Conservation (phyloP, 2,888 invertebrate genomes). For the Frankliniella fusca region DNA sequence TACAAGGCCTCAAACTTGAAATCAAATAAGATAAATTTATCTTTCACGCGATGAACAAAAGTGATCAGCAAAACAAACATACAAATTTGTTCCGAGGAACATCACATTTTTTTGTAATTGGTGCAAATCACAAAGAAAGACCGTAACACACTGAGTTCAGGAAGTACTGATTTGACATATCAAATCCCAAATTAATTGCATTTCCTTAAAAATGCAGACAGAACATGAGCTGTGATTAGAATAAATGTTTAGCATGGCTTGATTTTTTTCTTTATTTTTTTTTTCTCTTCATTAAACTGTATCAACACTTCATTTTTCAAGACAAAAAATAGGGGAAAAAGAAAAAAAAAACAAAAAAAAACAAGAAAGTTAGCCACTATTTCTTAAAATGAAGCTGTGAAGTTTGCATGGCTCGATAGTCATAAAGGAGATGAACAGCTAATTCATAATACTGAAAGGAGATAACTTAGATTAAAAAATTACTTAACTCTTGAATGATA, state of each 20-base stretch:
- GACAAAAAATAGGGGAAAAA: not conserved
- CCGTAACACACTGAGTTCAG: no score
- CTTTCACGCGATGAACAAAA: not conserved
- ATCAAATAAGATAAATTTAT: not conserved
- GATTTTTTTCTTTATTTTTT: no score
- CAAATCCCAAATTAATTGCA: not conserved
- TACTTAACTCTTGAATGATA: not conserved
- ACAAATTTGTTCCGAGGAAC: not conserved
- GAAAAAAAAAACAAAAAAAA: not conserved
- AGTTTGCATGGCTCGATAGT: not conserved
- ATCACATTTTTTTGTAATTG: not conserved
- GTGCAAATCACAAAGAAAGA: no score
- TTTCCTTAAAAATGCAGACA: not conserved
- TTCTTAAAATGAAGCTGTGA: not conserved
- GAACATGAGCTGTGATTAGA: not conserved
- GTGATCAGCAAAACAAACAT: not conserved
- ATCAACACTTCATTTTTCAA: not conserved
- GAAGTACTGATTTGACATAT: no score
- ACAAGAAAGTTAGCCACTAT: not conserved
- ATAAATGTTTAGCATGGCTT: not conserved
- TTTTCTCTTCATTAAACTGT: no score
- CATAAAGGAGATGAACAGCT: not conserved
- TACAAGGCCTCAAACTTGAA: not conserved
- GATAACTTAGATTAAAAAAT: not conserved
- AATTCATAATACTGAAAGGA: not conserved